Conservation (phyloP, 2,797 vertebrate species). For the Enoplosus armatus region DNA sequence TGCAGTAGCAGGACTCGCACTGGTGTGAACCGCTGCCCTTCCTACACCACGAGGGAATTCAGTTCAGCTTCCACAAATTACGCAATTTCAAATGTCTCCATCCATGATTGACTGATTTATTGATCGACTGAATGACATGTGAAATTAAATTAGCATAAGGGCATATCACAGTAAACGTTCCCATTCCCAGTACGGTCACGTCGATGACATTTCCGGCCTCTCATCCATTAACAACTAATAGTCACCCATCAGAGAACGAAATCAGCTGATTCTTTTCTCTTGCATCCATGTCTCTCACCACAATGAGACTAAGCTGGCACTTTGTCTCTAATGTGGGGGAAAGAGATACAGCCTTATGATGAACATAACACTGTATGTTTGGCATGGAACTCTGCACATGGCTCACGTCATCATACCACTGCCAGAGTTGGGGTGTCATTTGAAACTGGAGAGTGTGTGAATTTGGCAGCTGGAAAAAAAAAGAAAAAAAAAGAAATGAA, state of each 20-base stretch:
- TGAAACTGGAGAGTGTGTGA: not conserved
- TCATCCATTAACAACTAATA: slow-evolving; percentile 33
- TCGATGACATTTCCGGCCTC: not conserved
- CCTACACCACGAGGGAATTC: not conserved
- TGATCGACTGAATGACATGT: slow-evolving; percentile 20
- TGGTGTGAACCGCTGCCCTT: slow-evolving; percentile 9
- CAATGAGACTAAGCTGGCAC: slow-evolving; percentile 15
- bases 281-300: slow-evolving; percentile 26
- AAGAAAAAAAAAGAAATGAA: not conserved
- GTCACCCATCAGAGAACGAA: not conserved
- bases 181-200: slow-evolving; percentile 27
- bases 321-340: slow-evolving; percentile 25
- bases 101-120: not conserved
- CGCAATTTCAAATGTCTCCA: not conserved
- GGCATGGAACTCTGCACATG: slow-evolving; percentile 13
- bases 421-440: slow-evolving; percentile 48
- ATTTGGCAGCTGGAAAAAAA: slow-evolving; percentile 1
- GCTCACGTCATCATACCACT: not conserved
- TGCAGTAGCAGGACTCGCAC: not conserved
- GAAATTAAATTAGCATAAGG: not conserved
- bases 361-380: slow-evolving; percentile 19
- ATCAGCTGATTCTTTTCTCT: slow-evolving; percentile 9
- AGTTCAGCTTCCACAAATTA: not conserved
- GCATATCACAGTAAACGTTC: slow-evolving; percentile 19
- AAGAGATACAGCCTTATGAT: slow-evolving; percentile 30